Percentiles rank a stretch among this genome's conserved stretches.
These are phyloP conservation scores for Zygogramma bicolorata DNA, from an alignment of 2,888 invertebrate species.

Conservation along the genomic window DNA sequence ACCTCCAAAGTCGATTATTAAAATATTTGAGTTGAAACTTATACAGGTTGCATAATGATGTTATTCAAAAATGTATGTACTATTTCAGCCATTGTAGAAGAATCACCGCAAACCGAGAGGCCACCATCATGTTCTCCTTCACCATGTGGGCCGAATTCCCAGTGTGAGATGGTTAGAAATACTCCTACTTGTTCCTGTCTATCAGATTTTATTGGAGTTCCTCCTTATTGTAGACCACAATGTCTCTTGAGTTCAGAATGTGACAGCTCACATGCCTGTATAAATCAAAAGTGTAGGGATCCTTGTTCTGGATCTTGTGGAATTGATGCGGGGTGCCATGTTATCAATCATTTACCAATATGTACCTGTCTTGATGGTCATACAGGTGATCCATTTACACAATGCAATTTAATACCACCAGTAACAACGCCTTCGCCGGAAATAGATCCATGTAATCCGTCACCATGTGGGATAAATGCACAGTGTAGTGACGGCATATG, in stretches of 20 bases:
- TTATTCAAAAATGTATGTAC: slow-evolving; percentile 3
- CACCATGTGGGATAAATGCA: slow-evolving; percentile 83
- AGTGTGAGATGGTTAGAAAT: slow-evolving; percentile 80
- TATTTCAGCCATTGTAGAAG: slow-evolving; percentile 58
- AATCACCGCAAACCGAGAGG: slow-evolving; percentile 70
- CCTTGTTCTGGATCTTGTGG: slow-evolving; percentile 89
- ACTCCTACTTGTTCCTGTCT: slow-evolving; percentile 85
- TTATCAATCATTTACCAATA: slow-evolving; percentile 84
- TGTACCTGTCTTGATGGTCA: slow-evolving; percentile 82
- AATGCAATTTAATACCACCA: slow-evolving; percentile 73
- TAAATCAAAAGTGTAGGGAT: slow-evolving; percentile 83
- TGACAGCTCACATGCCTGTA: slow-evolving; percentile 80
- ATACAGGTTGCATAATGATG: not conserved
- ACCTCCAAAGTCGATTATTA: too few relatives aligned
- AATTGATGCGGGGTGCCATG: slow-evolving; percentile 81
- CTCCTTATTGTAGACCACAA: slow-evolving; percentile 84
- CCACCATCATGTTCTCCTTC: slow-evolving; percentile 85
- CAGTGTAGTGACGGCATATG: slow-evolving; percentile 75
- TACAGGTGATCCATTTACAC: slow-evolving; percentile 85
- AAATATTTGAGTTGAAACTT: too few relatives aligned
- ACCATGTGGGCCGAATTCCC: slow-evolving; percentile 87
- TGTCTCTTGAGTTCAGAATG: slow-evolving; percentile 86
- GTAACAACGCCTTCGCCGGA: slow-evolving; percentile 63
- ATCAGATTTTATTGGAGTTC: slow-evolving; percentile 82
- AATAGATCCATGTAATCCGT: slow-evolving; percentile 75